phyloP scores from a whole-genome alignment of 2,888 invertebrate species.

The Suillia variegata region DNA sequence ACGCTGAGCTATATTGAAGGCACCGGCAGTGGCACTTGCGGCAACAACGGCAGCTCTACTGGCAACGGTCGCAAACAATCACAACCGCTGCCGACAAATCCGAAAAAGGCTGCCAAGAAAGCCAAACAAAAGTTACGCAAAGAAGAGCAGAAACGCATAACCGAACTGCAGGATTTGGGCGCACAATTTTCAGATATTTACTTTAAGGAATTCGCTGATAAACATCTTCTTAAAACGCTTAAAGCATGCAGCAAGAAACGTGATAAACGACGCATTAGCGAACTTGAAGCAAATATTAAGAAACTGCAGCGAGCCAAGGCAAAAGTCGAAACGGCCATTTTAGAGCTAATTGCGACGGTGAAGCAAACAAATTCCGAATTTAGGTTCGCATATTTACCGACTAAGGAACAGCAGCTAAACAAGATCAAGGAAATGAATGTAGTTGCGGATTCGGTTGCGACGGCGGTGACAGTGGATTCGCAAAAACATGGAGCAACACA shows the following conservation, averaged over 20 bases:
- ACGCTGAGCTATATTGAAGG: constrained; percentile 58
- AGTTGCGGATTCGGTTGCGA: constrained; percentile 29
- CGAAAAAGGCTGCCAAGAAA: constrained; percentile 61
- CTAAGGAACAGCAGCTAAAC: constrained; percentile 58
- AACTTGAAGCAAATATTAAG: constrained; percentile 56
- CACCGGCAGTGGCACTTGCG: constrained; percentile 27
- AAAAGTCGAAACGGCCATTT: constrained; percentile 56
- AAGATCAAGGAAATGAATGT: constrained; percentile 47
- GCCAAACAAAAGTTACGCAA: constrained; percentile 60
- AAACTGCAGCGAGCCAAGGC: constrained; percentile 58
- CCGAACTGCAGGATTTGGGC: constrained; percentile 55
- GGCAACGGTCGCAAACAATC: constrained; percentile 36
- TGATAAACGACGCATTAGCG: constrained; percentile 58
- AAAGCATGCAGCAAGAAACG: constrained; percentile 55
- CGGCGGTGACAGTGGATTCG: too few species aligned
- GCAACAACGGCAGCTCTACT: constrained; percentile 22
- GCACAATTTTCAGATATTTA: constrained; percentile 58
- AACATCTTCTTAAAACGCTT: constrained; percentile 51
- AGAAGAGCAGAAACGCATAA: constrained; percentile 57
- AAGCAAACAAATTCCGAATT: constrained; percentile 58
- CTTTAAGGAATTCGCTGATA: constrained; percentile 57
- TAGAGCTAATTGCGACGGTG: constrained; percentile 58
- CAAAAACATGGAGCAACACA: constrained; percentile 17
- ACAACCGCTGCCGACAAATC: constrained; percentile 54
- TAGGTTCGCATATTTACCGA: constrained; percentile 58